phyloP scores from a whole-genome alignment of 2,797 vertebrate genomes.

The Pelodytes ibericus region DNA sequence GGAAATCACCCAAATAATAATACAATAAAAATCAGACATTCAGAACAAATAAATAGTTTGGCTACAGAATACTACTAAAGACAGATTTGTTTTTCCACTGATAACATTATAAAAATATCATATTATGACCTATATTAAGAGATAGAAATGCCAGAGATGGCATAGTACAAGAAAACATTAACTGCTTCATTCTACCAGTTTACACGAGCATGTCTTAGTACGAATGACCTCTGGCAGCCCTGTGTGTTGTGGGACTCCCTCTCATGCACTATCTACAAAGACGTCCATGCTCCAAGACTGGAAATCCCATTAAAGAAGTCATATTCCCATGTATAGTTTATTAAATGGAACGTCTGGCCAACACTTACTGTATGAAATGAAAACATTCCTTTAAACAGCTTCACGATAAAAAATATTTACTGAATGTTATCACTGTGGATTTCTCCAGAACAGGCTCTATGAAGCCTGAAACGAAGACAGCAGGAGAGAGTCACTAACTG shows the following conservation, averaged over 20 bases:
- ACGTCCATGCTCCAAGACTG: slow-evolving; percentile 37
- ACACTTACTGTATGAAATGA: slow-evolving; percentile 50
- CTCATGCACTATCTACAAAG: slow-evolving; percentile 44
- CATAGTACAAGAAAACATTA: slow-evolving; percentile 15
- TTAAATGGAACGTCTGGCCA: slow-evolving; percentile 49
- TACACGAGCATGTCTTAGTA: slow-evolving; percentile 35
- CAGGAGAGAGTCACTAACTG: not conserved
- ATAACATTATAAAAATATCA: slow-evolving; percentile 12
- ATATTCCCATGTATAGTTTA: slow-evolving; percentile 53
- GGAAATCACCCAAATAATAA: too few relatives aligned
- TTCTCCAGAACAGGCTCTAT: slow-evolving; percentile 3
- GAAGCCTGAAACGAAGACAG: not conserved
- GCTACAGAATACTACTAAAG: not conserved
- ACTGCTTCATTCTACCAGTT: slow-evolving; percentile 13
- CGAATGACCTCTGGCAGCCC: slow-evolving; percentile 47
- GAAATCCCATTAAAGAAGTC: slow-evolving; percentile 50
- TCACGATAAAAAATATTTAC: slow-evolving; percentile 36
- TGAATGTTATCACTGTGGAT: slow-evolving; percentile 18
- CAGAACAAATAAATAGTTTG: not conserved
- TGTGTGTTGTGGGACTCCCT: slow-evolving; percentile 40
- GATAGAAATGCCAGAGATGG: slow-evolving; percentile 23
- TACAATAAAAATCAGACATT: too few relatives aligned
- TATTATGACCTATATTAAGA: slow-evolving; percentile 22
- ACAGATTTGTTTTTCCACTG: not conserved
- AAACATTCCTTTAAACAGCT: slow-evolving; percentile 44